A percentile compares a stretch with the other conserved stretches of the same genome.
These are phyloP conservation scores for Rhinoptilus africanus DNA, from an alignment of 2,113 vertebrate species.

Conservation along the genomic window DNA sequence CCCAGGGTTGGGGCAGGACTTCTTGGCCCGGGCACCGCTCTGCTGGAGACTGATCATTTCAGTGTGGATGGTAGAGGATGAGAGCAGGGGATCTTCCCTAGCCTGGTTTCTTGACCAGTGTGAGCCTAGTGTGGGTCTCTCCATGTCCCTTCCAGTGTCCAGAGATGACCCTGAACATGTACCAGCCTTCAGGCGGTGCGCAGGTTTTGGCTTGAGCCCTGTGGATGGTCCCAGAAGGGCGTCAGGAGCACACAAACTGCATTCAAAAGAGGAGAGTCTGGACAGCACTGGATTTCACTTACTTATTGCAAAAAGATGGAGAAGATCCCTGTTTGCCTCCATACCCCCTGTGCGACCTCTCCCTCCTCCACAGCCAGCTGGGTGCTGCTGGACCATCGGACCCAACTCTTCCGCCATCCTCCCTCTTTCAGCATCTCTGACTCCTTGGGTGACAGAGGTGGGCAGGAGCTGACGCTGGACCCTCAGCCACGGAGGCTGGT, in stretches of 20 bases:
- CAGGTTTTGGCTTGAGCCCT: not conserved
- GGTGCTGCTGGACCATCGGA: fast-evolving
- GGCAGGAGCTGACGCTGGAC: not conserved
- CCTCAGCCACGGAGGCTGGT: fast-evolving
- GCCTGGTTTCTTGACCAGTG: not conserved
- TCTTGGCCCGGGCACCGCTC: not conserved
- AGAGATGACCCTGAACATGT: not conserved
- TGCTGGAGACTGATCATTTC: not conserved
- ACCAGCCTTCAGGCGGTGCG: not conserved
- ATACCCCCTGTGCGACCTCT: not conserved
- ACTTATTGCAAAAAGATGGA: not conserved
- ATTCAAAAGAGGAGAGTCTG: fast-evolving
- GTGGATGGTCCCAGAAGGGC: not conserved
- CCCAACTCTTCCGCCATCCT: not conserved
- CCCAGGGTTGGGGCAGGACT: not conserved
- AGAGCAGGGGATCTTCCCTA: not conserved
- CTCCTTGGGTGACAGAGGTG: not conserved
- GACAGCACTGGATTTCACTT: not conserved
- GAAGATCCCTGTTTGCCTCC: not conserved
- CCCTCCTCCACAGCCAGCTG: not conserved
- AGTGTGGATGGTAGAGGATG: fast-evolving
- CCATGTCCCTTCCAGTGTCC: not conserved
- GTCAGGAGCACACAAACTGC: not conserved
- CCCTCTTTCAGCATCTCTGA: not conserved
- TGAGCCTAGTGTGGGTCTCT: not conserved